Evolutionary conservation across 2,888 invertebrate genomes (phyloP), one percentile per base, ranked within the genome.

Genomic region (Drosophila mulleri): DNA sequence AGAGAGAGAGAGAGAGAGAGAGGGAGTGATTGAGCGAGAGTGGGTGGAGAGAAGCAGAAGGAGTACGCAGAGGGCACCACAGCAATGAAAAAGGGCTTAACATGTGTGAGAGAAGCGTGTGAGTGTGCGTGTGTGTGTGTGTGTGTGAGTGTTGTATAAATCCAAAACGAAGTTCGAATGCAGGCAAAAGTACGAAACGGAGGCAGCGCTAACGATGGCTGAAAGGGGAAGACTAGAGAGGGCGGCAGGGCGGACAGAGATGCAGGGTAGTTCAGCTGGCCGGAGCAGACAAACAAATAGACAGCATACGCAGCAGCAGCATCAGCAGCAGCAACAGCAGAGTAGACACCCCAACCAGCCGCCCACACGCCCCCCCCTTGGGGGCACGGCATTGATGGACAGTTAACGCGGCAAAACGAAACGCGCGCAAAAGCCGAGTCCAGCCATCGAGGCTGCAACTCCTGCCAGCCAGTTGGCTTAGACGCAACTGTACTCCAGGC

Each of bases 391-490:
- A 87, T 88, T 87, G 87, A 87, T 87, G 86, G 87, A 87, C 87
- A 87, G 90, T 88, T 87, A 87, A 87, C 87, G 87, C 89, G 87
- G 90, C 83, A 85, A 87, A 87, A 87, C 80, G 86, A 89, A 50
- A 90, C 91, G 91, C 90, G 91, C 50, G 86, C 89, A 89, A 78
- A 80, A 48, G 57, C 32, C 60, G 48, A 52, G 44, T 42, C 44
- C 54, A 48, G 62, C 44, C 48, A 50, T 18, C 35, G 57, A 45
- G 50, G 52, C 52, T 66, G 67, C 58, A 58, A 47, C 58, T 68
- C 54, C 71, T 39, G 60, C 62, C 71, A 58, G 64, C 64, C 67
- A 83, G 78, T 80, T 81, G 89, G 91, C 89, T 91, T 89, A 90
- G 78, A 82, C 88, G 83, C 86, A 89, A 79, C 87, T 79, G 89